These are phyloP conservation scores for Phodopus roborovskii DNA, from an alignment of 2,113 vertebrate genomes.

Conservation along the genomic window DNA sequence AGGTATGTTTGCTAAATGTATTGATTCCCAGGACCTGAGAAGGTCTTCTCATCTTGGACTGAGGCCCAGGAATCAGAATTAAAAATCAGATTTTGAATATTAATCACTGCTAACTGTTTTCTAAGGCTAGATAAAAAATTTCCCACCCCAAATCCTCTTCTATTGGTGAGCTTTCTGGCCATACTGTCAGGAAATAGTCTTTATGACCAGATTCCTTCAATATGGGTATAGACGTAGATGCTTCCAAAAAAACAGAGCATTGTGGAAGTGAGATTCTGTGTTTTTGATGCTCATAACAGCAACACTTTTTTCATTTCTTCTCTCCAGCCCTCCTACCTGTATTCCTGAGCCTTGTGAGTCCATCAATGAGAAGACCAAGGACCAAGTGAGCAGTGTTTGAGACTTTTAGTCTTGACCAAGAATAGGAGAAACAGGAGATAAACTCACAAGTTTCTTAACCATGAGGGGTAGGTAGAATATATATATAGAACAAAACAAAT, in stretches of 20 bases:
- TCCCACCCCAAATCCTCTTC: neutral
- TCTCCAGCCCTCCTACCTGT: neutral
- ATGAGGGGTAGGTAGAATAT: neutral
- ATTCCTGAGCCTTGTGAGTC: neutral
- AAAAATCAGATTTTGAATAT: constrained; percentile 2
- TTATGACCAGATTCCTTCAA: neutral
- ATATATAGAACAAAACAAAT: neutral
- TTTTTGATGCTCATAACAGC: neutral
- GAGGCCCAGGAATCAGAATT: neutral
- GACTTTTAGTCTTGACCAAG: neutral
- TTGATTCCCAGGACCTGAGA: neutral
- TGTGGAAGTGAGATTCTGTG: neutral
- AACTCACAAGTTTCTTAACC: neutral
- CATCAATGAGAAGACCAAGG: neutral
- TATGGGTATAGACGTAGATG: neutral
- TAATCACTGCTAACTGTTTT: neutral
- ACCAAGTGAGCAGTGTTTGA: neutral
- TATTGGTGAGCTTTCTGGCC: neutral
- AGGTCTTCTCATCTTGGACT: neutral
- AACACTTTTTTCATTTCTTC: neutral
- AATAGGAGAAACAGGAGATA: neutral
- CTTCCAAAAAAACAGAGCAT: neutral
- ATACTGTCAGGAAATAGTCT: neutral
- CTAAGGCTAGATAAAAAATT: neutral
- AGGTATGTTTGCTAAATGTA: neutral